A percentile compares a stretch with the other conserved stretches of the same genome.
phyloP scores from a whole-genome alignment of 2,888 invertebrate genomes.

The Ennomos erosarius region DNA sequence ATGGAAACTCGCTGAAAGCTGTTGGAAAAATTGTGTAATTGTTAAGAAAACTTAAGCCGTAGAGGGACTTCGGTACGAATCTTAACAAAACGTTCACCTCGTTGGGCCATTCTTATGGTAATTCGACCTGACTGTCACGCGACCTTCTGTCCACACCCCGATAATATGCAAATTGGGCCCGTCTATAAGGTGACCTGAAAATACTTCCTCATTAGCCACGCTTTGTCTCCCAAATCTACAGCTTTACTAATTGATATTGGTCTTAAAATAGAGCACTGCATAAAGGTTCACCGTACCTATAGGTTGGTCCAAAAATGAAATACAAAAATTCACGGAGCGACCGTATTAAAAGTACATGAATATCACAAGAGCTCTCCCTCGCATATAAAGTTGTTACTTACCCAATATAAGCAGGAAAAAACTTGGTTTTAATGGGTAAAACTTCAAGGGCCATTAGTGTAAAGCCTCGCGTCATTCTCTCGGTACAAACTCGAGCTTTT shows the following conservation, averaged over 20 bases:
- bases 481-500: slow-evolving; percentile 73
- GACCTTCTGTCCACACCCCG: slow-evolving; percentile 80
- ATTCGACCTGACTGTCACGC: slow-evolving; percentile 76
- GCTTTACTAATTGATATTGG: slow-evolving; percentile 38
- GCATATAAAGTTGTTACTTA: slow-evolving; percentile 47
- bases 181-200: slow-evolving; percentile 78
- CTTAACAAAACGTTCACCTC: slow-evolving; percentile 77
- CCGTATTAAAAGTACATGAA: slow-evolving; percentile 31
- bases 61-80: slow-evolving; percentile 65
- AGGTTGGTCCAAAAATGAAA: too few relatives aligned
- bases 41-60: slow-evolving; percentile 64
- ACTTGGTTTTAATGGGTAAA: slow-evolving; percentile 67
- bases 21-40: slow-evolving; percentile 50
- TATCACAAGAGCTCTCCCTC: slow-evolving; percentile 26
- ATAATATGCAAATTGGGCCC: slow-evolving; percentile 79
- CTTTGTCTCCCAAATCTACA: slow-evolving; percentile 58
- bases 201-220: slow-evolving; percentile 71
- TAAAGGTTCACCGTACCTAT: too few relatives aligned
- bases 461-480: slow-evolving; percentile 74
- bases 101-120: slow-evolving; percentile 80
- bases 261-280: too few relatives aligned
- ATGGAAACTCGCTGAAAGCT: slow-evolving; percentile 17
- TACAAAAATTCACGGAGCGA: slow-evolving; percentile 13
- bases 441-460: slow-evolving; percentile 75
- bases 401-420: slow-evolving; percentile 52